Evolutionary conservation across 2,888 invertebrate genomes (phyloP).

Genomic region (Aphidius colemani): DNA sequence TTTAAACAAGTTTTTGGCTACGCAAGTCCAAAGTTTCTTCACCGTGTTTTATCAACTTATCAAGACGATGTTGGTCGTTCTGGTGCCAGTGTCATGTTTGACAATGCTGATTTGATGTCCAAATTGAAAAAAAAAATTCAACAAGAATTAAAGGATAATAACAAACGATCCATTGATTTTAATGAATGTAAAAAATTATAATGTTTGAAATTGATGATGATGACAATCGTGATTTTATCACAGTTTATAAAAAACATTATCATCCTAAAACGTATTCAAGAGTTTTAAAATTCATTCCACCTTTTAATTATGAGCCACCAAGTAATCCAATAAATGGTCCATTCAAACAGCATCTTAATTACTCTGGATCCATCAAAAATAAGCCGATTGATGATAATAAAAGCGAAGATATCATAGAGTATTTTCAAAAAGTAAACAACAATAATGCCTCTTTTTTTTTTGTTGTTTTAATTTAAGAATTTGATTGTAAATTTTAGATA

Average conservation of each 20-base stretch:
- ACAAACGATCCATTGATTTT: neutral
- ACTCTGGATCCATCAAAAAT: conserved; percentile 31
- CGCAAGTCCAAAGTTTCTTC: conserved; percentile 39
- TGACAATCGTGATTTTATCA: conserved; percentile 49
- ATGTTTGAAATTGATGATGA: conserved; percentile 45
- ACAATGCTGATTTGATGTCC: conserved; percentile 23
- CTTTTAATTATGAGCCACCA: conserved; percentile 28
- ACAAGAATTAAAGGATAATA: neutral
- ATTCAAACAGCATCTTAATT: conserved; percentile 38
- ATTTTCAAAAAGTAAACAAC: conserved; percentile 35
- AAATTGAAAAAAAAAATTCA: conserved; percentile 11
- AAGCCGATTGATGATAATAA: conserved; percentile 32
- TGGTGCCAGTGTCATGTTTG: conserved; percentile 44
- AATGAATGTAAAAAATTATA: neutral
- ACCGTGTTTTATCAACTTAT: conserved; percentile 42
- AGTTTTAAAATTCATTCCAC: conserved; percentile 21
- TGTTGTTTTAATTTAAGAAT: neutral
- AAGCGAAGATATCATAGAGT: conserved; percentile 38
- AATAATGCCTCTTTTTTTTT: neutral
- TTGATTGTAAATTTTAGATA: conserved; percentile 30
- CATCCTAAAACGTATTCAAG: conserved; percentile 24
- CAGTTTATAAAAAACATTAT: conserved; percentile 43
- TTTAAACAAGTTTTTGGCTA: conserved; percentile 44
- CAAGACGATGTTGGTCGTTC: conserved; percentile 45
- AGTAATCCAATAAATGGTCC: conserved; percentile 41